Evolutionary conservation across 2,797 vertebrate species (phyloP), one percentile per base, ranked within the genome.

Genomic region (Neosalanx taihuensis): DNA sequence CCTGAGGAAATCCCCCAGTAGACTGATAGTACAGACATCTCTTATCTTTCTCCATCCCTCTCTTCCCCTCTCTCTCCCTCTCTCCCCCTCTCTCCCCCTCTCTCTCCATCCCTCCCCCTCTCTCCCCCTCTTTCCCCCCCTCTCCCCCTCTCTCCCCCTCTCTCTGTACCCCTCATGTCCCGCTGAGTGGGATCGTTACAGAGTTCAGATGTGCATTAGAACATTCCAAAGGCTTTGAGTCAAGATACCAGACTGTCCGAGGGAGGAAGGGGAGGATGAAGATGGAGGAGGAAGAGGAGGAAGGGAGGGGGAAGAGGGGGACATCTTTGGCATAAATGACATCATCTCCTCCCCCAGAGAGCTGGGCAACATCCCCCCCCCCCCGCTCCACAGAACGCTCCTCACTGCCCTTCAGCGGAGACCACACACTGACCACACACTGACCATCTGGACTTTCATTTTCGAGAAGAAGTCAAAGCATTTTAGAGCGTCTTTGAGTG

Each of bases 401-500:
- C n/a, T 23, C n/a, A n/a, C 5, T 65, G 6, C 64, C 73, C 70
- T 80, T 31, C 29, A 70, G 49, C 61, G 17, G 67, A 49, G 67
- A 30, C 70, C 68, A 73, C 60, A 61, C 33, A 5, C 31, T 20
- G 35, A 18, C 18, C 61, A 53, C 7, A n/a, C 58, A 29, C 7
- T 60, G 6, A 10, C 10, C 18, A 66, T 61, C 53, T 23, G 17
- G 2, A 31, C 31, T 58, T 4, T 15, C 29, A 49, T 29, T 3
- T 64, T 33, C 10, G 18, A 37, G 41, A 29, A 15, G 29, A 12
- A 46, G 30, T 18, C 31, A 49, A 46, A 2, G 15, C 29, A 26
- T 65, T 7, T 23, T 9, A 7, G 10, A 6, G 4, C n/a, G 41
- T 30, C 59, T 60, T 12, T 23, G 58, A 30, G 59, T 61, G 9